Evolutionary conservation across 2,888 invertebrate species (phyloP), one percentile per base, ranked within the genome.

Genomic region (Homarus gammarus): DNA sequence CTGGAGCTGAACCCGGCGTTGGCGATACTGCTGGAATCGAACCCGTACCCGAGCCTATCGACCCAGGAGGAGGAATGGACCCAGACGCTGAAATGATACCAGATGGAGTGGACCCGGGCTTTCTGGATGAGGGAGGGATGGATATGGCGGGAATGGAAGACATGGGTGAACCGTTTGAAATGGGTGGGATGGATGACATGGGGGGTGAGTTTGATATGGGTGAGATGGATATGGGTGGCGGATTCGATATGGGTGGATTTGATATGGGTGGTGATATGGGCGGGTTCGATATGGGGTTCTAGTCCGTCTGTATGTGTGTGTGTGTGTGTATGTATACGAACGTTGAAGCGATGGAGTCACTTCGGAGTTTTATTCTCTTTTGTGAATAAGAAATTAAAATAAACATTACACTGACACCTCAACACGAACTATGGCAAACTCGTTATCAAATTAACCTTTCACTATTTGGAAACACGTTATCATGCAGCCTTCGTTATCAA

Each of bases 51-150:
- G 79, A 79, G 18, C 18, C 22, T 15, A 18, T n/a, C 8, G 68
- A 31, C 5, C 44, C 44, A 5, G 68, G 68, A 8, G 68, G 31
- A 38, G 79, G 36, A 0, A 1, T 33, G 31, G 36, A 79, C 3
- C 79, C 79, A 1, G 79, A 79, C 1, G 79, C 79, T 2, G 79
- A 79, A 36, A 79, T 79, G 79, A 56, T 56, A 12, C 78, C 79
- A 6, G 79, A 79, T 15, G 79, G 6, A 0, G 31, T 79, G 22
- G 79, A 79, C 38, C 79, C 79, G 12, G 79, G 79, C 56, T 18
- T 61, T 0, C 61, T 61, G 56, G 79, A 61, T 10, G 79, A 79
- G 8, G 79, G 36, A 8, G 56, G 33, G 22, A 56, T 51, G 36
- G 79, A 77, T 10, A 49, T 44, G 27, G 49, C 44, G 8, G 77